phyloP scores from a whole-genome alignment of 2,888 invertebrate genomes.

The Platycheirus rosarum region DNA sequence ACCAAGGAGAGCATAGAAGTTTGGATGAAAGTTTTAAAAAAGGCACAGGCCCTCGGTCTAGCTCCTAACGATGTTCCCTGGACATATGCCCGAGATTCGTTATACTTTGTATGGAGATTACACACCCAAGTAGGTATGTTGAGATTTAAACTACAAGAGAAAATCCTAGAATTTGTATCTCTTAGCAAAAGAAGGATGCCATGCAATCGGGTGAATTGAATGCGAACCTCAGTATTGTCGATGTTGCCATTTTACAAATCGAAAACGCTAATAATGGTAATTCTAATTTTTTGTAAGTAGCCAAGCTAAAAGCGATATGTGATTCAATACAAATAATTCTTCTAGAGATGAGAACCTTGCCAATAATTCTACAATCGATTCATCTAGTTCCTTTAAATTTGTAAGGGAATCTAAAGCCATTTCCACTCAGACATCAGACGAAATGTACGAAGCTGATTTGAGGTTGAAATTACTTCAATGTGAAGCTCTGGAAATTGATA shows the following conservation, averaged over 20 bases:
- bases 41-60: slow-evolving; percentile 22
- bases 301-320: background rate
- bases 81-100: slow-evolving; percentile 42
- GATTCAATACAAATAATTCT: background rate
- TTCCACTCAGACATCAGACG: slow-evolving; percentile 20
- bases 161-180: background rate
- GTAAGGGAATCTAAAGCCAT: background rate
- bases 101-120: slow-evolving; percentile 26
- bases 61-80: slow-evolving; percentile 22
- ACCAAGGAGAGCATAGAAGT: background rate
- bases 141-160: background rate
- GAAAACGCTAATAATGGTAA: background rate
- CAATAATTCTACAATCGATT: background rate
- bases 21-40: slow-evolving; percentile 27
- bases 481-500: slow-evolving; percentile 35
- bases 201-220: slow-evolving; percentile 21
- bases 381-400: no score
- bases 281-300: slow-evolving; percentile 17
- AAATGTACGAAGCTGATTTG: slow-evolving; percentile 23
- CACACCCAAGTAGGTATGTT: slow-evolving; percentile 31
- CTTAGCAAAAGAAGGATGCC: slow-evolving; percentile 21
- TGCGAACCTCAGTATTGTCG: slow-evolving; percentile 26
- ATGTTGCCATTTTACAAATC: slow-evolving; percentile 27
- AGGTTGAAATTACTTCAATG: slow-evolving; percentile 29
- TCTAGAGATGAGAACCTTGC: background rate